Evolutionary conservation across 1,140 invertebrate genomes (phyloP).

Genomic region (Dolichoris vasculosae): DNA sequence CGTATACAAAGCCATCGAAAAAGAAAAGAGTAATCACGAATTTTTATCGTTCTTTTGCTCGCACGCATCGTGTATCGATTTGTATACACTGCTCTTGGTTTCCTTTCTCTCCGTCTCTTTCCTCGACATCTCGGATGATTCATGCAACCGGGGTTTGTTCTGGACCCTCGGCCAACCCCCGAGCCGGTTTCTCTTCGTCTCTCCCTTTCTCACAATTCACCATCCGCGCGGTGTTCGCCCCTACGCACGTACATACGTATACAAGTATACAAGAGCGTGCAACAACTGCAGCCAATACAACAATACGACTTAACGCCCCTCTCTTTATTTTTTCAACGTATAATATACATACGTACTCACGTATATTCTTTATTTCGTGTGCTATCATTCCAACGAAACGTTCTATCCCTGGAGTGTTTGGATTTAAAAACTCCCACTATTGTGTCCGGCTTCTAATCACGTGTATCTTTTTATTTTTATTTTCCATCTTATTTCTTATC

Average conservation of each 20-base stretch:
- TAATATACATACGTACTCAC: not conserved
- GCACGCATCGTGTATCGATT: slow-evolving; percentile 64
- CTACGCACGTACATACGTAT: not conserved
- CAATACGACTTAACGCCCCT: slow-evolving; percentile 62
- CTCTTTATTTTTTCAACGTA: slow-evolving; percentile 5
- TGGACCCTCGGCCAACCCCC: slow-evolving; percentile 29
- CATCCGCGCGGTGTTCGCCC: slow-evolving; percentile 15
- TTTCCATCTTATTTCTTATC: too few species aligned
- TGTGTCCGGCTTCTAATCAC: not conserved
- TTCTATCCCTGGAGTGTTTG: not conserved
- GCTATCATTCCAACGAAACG: not conserved
- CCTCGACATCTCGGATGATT: slow-evolving; percentile 65
- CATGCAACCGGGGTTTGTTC: slow-evolving; percentile 66
- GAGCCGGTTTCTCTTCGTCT: slow-evolving; percentile 11
- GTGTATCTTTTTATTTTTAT: too few species aligned
- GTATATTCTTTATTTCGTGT: not conserved
- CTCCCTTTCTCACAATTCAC: slow-evolving; percentile 64
- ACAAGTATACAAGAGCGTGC: slow-evolving; percentile 3
- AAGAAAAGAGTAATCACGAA: not conserved
- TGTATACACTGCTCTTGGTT: slow-evolving; percentile 59
- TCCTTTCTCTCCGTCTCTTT: slow-evolving; percentile 29
- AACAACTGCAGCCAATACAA: slow-evolving; percentile 53
- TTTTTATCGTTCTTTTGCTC: slow-evolving; percentile 25
- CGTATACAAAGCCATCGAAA: not conserved
- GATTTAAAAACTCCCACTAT: slow-evolving; percentile 6